Conservation (phyloP, 1,140 invertebrate species). For the Lepidurus couesii region DNA sequence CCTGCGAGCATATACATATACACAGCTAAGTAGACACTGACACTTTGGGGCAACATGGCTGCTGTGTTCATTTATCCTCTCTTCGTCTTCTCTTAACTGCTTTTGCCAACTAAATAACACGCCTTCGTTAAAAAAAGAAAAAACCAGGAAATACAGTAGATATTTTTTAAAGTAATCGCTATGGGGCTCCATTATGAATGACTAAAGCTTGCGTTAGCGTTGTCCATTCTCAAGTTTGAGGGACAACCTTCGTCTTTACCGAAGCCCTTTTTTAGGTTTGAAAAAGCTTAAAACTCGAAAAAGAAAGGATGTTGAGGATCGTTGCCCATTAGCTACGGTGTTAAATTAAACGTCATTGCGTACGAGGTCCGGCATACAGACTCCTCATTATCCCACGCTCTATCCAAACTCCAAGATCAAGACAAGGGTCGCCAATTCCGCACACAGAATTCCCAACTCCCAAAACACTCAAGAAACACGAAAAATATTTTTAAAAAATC, state of each 20-base stretch:
- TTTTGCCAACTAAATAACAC: conserved; percentile 1
- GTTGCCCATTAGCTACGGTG: conserved; percentile 17
- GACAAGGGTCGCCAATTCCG: conserved; percentile 20
- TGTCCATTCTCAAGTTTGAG: not conserved
- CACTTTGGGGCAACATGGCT: not conserved
- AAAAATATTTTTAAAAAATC: too few relatives aligned
- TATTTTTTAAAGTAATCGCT: not conserved
- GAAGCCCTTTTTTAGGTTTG: not conserved
- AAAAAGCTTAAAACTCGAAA: not conserved
- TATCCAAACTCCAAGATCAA: not conserved
- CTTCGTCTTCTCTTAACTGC: conserved; percentile 13
- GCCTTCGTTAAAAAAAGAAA: not conserved
- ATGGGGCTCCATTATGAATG: conserved; percentile 9
- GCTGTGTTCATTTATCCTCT: not conserved
- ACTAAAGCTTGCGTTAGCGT: not conserved
- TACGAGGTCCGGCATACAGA: conserved; percentile 4
- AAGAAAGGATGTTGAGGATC: conserved; percentile 15
- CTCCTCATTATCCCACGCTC: conserved; percentile 17
- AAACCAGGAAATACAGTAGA: not conserved
- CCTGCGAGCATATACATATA: conserved; percentile 4
- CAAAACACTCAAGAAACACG: too few relatives aligned
- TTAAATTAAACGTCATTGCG: conserved; percentile 22
- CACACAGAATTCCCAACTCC: not conserved
- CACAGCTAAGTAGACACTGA: not conserved
- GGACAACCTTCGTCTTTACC: conserved; percentile 1